Base-by-base conservation (phyloP, 2,113 vertebrate species). In the Rissa tridactyla region DNA sequence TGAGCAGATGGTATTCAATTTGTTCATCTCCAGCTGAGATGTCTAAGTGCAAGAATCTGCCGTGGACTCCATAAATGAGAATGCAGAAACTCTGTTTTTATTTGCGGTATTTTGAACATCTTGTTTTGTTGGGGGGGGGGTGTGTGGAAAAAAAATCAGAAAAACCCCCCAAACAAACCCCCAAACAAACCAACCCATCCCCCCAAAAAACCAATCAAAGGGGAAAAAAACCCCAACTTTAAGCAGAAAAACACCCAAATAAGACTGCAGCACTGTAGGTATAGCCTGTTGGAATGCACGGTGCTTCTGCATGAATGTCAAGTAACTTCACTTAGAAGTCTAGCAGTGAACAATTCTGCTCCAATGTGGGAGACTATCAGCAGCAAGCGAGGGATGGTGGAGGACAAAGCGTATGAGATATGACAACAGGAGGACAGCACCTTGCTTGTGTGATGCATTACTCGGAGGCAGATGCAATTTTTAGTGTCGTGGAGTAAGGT, bases 371-470 rank as follows among this genome's bases (percentile, higher is more conserved):
- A 82, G 32, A 9, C 32, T 7, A 5, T 30, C 19, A 32, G 78
- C 42, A 46, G 66, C 34, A 52, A 30, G 47, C 0, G 0, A n/a
- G 52, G 47, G 19, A 15, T 68, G 66, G 23, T 51, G 21, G 42
- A 68, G 54, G n/a, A 44, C 13, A 36, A 73, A 68, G 23, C 11
- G 3, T 20, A 5, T 0, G 11, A 82, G 57, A 7, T 27, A 6
- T 0, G 3, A 52, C 57, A 38, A 8, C 18, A 47, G 29, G 17
- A 72, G 81, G 51, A 38, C 51, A 47, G 65, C 14, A 10, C 25
- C 25, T 78, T 64, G 47, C 44, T 51, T 0, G 0, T 25, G 73
- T 36, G 65, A 18, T 82, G 61, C 17, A 2, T 51, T 29, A 23
- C 19, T 38, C 73, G 66, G 30, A 51, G 61, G 38, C 26, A 44